phyloP scores from a whole-genome alignment of 2,797 vertebrate genomes.

The Aratinga solstitialis region DNA sequence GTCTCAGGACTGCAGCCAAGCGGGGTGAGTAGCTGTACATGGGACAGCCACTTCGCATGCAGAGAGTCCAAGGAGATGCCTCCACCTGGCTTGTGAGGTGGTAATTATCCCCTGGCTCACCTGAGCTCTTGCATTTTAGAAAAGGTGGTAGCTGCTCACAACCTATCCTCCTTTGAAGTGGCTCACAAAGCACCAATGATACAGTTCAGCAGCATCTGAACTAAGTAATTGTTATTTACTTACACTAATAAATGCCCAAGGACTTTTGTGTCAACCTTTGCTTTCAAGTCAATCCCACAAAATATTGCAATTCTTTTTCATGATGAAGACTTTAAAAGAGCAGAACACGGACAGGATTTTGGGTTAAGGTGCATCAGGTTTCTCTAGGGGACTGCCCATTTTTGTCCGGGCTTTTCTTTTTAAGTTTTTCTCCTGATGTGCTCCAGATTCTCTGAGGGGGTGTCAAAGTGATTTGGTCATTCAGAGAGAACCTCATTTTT shows the following conservation, averaged over 20 bases:
- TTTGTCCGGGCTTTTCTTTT: neutral
- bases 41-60: neutral
- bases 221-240: neutral
- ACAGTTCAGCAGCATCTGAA: neutral
- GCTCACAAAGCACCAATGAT: neutral
- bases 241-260: neutral
- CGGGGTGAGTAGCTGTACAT: rapidly evolving
- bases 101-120: neutral
- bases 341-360: neutral
- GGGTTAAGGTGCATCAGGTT: neutral
- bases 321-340: neutral
- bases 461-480: neutral
- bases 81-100: rapidly evolving
- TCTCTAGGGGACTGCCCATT: neutral
- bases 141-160: neutral
- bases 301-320: neutral
- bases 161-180: neutral
- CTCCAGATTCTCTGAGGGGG: neutral
- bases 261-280: neutral
- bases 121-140: neutral
- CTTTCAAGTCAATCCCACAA: neutral
- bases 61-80: neutral
- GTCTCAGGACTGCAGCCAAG: neutral
- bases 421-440: neutral
- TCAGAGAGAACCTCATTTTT: neutral